Base-by-base conservation (phyloP, 2,113 vertebrate species). In the Ceyx margarethae region DNA sequence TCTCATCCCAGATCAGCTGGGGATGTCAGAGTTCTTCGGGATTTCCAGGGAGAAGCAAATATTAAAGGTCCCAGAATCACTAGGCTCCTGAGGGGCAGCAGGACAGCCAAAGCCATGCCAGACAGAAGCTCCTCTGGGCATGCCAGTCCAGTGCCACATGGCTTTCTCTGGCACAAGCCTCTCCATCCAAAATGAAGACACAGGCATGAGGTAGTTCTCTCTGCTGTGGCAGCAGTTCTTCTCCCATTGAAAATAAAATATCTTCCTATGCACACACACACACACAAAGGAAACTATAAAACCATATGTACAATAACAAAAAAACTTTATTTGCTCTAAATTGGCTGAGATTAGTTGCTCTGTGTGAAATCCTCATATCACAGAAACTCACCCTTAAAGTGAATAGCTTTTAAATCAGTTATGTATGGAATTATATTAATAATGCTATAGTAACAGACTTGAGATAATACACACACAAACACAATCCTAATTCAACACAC, bases 71-170 rank as follows among this genome's bases (percentile, higher is more conserved):
- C 6, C 10, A 35, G 48, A 85, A 71, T 56, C 43, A 45, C 3
- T 1, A 14, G 2, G 3, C 2, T 74, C 29, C 22, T 8, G 11
- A 10, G 11, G 16, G 22, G 9, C 53, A 53, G 6, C 46, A 53
- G 28, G 11, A 7, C 29, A 28, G n/a, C 45, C 29, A 60, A 66
- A 58, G 8, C 43, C 0, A 0, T 1, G 0, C 18, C 45, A 43
- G n/a, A 29, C 56, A 72, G 57, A 68, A 74, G 29, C 4, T 69
- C 40, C 3, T 0, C 16, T 15, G 1, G 37, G 1, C 57, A 25
- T 51, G 21, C 8, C 9, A 3, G 35, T 25, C 40, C 0, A 0
- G 19, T 3, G 1, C 28, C 35, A 46, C 1, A 2, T 37, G 28
- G 53, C 17, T 60, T 67, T 84, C 29, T 73, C 50, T n/a, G 62